Evolutionary conservation across 2,797 vertebrate species (phyloP).

Genomic region (Hemitrygon akajei): DNA sequence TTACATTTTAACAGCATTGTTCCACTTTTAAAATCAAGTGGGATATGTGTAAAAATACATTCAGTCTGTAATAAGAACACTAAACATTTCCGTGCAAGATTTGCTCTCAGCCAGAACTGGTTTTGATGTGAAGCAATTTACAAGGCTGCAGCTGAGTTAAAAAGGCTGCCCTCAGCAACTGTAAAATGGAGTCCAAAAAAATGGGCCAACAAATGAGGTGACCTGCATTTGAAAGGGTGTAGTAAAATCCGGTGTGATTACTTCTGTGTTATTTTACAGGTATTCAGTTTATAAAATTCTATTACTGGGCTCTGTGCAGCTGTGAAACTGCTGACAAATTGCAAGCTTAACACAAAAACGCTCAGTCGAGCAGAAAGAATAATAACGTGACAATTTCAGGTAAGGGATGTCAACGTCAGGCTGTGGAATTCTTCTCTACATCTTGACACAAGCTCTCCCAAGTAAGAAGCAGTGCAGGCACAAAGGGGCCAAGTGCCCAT

Average conservation of each 20-base stretch:
- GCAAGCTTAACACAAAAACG: not conserved
- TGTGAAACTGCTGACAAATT: not conserved
- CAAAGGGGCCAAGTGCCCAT: not conserved
- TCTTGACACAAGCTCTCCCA: not conserved
- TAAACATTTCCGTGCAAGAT: not conserved
- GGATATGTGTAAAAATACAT: not conserved
- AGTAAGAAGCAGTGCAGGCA: not conserved
- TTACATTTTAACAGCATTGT: not conserved
- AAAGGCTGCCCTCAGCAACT: not conserved
- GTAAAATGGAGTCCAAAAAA: not conserved
- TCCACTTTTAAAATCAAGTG: not conserved
- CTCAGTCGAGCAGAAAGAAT: not conserved
- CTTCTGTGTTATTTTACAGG: not conserved
- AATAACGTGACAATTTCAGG: not conserved
- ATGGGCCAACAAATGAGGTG: not conserved
- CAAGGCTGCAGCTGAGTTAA: not conserved
- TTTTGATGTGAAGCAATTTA: not conserved
- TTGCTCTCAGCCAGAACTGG: not conserved
- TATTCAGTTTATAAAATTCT: not conserved
- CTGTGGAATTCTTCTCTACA: too few relatives aligned
- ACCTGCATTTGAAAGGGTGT: not conserved
- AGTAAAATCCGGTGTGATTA: conserved; percentile 5
- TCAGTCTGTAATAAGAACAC: not conserved
- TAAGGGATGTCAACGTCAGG: conserved; percentile 7
- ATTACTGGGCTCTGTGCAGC: not conserved